phyloP scores from a whole-genome alignment of 2,113 vertebrate genomes.

The Orycteropus afer region DNA sequence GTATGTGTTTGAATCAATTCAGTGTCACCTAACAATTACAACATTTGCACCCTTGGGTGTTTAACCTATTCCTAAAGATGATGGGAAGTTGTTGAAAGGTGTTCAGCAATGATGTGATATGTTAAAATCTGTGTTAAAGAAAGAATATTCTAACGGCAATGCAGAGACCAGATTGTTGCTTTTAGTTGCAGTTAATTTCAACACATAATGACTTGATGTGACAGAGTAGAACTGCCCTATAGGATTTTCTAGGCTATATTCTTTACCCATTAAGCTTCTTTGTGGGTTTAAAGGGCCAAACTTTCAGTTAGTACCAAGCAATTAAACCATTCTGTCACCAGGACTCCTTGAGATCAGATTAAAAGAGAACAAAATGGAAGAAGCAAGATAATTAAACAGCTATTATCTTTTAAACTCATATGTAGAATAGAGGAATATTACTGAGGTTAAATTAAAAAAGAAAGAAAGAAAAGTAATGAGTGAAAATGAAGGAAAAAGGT shows the following conservation, averaged over 20 bases:
- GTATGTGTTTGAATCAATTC: too few relatives aligned
- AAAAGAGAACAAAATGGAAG: background rate
- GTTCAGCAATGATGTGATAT: background rate
- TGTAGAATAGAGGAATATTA: background rate
- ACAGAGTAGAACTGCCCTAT: too few relatives aligned
- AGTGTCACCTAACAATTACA: too few relatives aligned
- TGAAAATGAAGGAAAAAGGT: background rate
- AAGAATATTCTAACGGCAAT: background rate
- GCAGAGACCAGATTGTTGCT: background rate
- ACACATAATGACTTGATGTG: too few relatives aligned
- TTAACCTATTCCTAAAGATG: background rate
- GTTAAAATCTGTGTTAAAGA: background rate
- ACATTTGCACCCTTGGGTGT: background rate
- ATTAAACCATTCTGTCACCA: background rate
- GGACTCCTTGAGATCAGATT: background rate
- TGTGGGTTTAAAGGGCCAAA: too few relatives aligned
- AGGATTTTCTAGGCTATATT: too few relatives aligned
- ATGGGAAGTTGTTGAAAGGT: background rate
- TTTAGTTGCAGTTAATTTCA: too few relatives aligned
- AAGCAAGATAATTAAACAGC: background rate
- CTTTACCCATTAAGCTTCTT: too few relatives aligned
- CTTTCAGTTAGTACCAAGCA: background rate
- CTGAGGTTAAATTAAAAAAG: background rate
- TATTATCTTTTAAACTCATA: background rate
- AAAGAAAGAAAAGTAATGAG: too few relatives aligned